These are phyloP conservation scores for Solea solea DNA, from an alignment of 2,113 vertebrate species.

Conservation along the genomic window DNA sequence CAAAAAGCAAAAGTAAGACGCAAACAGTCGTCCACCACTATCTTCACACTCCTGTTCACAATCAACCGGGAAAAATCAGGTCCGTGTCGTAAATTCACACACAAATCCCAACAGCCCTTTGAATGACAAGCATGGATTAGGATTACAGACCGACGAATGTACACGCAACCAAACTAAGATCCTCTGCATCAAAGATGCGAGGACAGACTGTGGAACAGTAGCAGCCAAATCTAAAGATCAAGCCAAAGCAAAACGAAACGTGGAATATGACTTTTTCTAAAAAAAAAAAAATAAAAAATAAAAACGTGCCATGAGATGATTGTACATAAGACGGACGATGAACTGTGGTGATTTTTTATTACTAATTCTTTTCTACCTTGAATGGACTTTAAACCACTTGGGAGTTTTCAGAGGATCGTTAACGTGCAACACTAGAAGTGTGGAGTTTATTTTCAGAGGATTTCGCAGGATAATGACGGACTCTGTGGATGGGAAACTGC, in stretches of 20 bases:
- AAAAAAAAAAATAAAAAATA: too few species aligned
- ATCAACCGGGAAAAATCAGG: neutral
- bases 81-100: neutral
- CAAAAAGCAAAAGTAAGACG: too few species aligned
- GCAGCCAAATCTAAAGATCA: slow-evolving; percentile 23
- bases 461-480: neutral
- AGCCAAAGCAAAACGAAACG: slow-evolving; percentile 61
- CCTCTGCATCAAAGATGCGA: slow-evolving; percentile 49
- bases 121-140: slow-evolving; percentile 27
- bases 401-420: slow-evolving; percentile 21
- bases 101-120: neutral
- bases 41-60: neutral
- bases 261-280: slow-evolving; percentile 31
- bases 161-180: slow-evolving; percentile 31
- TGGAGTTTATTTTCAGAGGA: slow-evolving; percentile 42
- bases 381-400: slow-evolving; percentile 63
- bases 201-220: slow-evolving; percentile 25
- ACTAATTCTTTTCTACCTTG: slow-evolving; percentile 17
- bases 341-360: slow-evolving; percentile 54
- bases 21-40: slow-evolving; percentile 11
- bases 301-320: slow-evolving; percentile 43
- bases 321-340: slow-evolving; percentile 55
- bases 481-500: slow-evolving; percentile 22
- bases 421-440: slow-evolving; percentile 16
- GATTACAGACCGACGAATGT: slow-evolving; percentile 70